Base-by-base conservation (phyloP, 2,888 invertebrate genomes). In the Hyposoter dolosus region DNA sequence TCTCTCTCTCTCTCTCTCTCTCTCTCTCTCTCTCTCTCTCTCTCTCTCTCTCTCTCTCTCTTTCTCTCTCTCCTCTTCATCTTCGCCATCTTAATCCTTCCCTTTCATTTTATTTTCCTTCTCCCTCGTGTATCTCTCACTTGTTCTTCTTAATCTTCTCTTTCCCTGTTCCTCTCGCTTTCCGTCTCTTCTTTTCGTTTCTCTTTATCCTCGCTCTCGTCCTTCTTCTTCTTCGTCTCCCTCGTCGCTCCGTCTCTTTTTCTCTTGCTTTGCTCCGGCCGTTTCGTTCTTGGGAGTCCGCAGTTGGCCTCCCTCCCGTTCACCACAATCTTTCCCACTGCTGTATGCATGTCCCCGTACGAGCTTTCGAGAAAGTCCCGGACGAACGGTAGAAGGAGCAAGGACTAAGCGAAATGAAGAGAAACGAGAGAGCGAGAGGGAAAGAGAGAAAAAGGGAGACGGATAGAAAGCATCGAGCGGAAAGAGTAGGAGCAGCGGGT, bases 401-500 rank as follows among this genome's bases (percentile, higher is more conserved):
- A 82, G 83, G 79, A 79, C 88, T 74, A 86, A 87, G 85, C 79
- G 77, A 79, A 78, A 23, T 47, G 74, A 40, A 74, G 86, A 83
- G 74, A 79, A 79, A 85, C 65, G 75, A 84, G 82, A 66, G 86
- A 68, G 71, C 4, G 15, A 60, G 60, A 60, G 28, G 12, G 23
- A 23, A 9, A 60, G 6, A 28, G 28, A 60, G 28, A 28, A 23
- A 28, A 40, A 88, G 84, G 19, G 81, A 81, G 83, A 81, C 43
- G 66, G 86, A 84, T 78, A 84, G 83, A 78, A 88, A 88, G 88
- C 69, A 71, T 43, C 65, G 50, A 72, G 45, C 40, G 32, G 3
- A 40, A 35, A 66, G 68, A 71, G 84, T 56, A 53, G 84, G 82
- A 86, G 89, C 90, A 85, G 89, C 40, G 40, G 87, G 91, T 65